Evolutionary conservation across 2,113 vertebrate genomes (phyloP).

Genomic region (Tachycineta bicolor): DNA sequence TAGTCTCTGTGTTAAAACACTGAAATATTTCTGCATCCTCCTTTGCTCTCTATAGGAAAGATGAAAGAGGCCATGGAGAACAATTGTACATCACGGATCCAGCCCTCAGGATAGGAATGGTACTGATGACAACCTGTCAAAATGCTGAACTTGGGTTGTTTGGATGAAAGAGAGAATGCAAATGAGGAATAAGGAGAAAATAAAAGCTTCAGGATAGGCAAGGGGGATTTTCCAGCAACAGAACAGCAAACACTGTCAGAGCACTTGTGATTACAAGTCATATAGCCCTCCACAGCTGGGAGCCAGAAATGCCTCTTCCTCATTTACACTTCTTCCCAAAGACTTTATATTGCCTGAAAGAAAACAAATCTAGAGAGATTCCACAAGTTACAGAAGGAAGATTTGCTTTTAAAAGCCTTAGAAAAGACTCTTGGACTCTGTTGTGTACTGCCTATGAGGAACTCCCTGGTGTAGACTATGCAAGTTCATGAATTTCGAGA

Average conservation of each 20-base stretch:
- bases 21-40: not conserved
- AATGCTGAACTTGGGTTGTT: not conserved
- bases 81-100: not conserved
- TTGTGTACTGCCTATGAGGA: not conserved
- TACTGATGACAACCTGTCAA: slow-evolving; percentile 38
- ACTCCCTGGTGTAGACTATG: not conserved
- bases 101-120: slow-evolving; percentile 45
- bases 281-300: not conserved
- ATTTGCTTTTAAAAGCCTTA: not conserved
- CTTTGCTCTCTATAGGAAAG: not conserved
- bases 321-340: slow-evolving; percentile 14
- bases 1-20: not conserved
- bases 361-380: not conserved
- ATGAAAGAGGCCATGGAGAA: slow-evolving; percentile 33
- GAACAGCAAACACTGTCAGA: not conserved
- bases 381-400: not conserved
- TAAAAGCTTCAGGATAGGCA: slow-evolving; percentile 4
- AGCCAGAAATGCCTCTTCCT: not conserved
- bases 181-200: slow-evolving; percentile 40
- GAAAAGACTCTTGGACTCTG: not conserved
- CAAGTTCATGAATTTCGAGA: not conserved
- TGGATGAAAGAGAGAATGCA: slow-evolving; percentile 54
- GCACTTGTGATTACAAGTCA: slow-evolving; percentile 1
- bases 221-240: not conserved
- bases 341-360: not conserved